Percentiles rank a stretch among this genome's conserved stretches.
Evolutionary conservation across 2,888 invertebrate species (phyloP).

Genomic region (Eueremaeus valkanovi): DNA sequence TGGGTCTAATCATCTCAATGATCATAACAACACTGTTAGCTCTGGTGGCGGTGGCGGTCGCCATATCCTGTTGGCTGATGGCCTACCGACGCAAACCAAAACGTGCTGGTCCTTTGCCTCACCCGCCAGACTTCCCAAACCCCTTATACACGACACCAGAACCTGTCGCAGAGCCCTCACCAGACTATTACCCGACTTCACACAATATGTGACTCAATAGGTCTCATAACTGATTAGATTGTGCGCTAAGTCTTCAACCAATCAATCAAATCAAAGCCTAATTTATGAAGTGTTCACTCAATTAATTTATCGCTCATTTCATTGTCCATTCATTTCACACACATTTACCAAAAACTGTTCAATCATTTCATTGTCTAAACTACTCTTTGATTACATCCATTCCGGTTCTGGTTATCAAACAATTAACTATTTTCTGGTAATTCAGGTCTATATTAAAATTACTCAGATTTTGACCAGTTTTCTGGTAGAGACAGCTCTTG

Average conservation of each 20-base stretch:
- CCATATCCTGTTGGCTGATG: slow-evolving; percentile 92
- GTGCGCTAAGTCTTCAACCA: slow-evolving; percentile 21
- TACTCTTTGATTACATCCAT: not conserved
- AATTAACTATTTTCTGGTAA: slow-evolving; percentile 21
- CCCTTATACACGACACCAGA: slow-evolving; percentile 80
- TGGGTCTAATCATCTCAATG: slow-evolving; percentile 84
- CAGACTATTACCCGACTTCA: slow-evolving; percentile 62
- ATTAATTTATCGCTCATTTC: slow-evolving; percentile 32
- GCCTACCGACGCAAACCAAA: slow-evolving; percentile 84
- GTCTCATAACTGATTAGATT: not conserved
- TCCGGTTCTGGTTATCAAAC: slow-evolving; percentile 11
- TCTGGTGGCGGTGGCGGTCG: slow-evolving; percentile 86
- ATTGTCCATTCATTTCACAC: not conserved
- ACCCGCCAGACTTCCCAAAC: slow-evolving; percentile 92
- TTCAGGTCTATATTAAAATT: not conserved
- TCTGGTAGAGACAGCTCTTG: not conserved
- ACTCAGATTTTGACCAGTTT: slow-evolving; percentile 30
- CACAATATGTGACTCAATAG: slow-evolving; percentile 36
- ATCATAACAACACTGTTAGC: slow-evolving; percentile 86
- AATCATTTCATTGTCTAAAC: slow-evolving; percentile 7
- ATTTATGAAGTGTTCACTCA: slow-evolving; percentile 31
- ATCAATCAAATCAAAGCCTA: slow-evolving; percentile 34
- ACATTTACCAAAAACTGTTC: not conserved
- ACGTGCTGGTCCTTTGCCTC: slow-evolving; percentile 76
- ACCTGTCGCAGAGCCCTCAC: slow-evolving; percentile 73